A percentile compares a stretch with the other conserved stretches of the same genome.
These are phyloP conservation scores for Agonopterix heracliana DNA, from an alignment of 2,888 invertebrate species.

Conservation along the genomic window DNA sequence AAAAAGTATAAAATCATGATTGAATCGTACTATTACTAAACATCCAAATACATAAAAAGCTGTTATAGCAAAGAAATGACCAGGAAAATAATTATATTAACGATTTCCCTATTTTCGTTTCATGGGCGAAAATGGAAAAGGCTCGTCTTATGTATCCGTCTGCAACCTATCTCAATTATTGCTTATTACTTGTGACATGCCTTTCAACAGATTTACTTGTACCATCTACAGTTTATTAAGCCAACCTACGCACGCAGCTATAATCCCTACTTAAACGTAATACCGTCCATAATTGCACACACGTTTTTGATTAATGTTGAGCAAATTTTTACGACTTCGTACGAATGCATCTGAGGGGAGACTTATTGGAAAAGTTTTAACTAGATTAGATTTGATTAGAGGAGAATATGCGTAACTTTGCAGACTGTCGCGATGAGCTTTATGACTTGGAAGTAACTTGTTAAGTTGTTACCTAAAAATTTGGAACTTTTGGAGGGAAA, in stretches of 20 bases:
- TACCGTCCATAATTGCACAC: not conserved
- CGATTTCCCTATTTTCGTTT: too few relatives aligned
- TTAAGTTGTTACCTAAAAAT: conserved; percentile 33
- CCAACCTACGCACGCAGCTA: not conserved
- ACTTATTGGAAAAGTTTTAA: conserved; percentile 75
- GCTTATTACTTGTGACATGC: conserved; percentile 21
- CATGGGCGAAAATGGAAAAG: too few relatives aligned
- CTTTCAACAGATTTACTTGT: conserved; percentile 16
- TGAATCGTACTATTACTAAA: too few relatives aligned
- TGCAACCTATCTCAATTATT: conserved; percentile 18
- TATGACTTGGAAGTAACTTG: conserved; percentile 41
- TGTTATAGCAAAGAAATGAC: too few relatives aligned
- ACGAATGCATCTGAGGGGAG: conserved; percentile 47
- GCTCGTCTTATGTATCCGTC: too few relatives aligned
- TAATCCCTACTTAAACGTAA: not conserved
- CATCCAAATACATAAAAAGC: too few relatives aligned
- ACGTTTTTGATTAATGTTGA: not conserved
- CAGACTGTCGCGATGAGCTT: conserved; percentile 9
- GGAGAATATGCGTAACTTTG: conserved; percentile 18
- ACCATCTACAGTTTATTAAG: not conserved
- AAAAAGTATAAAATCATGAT: too few relatives aligned
- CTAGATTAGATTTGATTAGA: conserved; percentile 67
- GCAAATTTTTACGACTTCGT: conserved; percentile 1
- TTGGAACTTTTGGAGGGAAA: not conserved
- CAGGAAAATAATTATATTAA: too few relatives aligned